A percentile compares a stretch with the other conserved stretches of the same genome.
These are phyloP conservation scores for Hipposideros larvatus DNA, from an alignment of 2,797 vertebrate genomes.

Conservation along the genomic window DNA sequence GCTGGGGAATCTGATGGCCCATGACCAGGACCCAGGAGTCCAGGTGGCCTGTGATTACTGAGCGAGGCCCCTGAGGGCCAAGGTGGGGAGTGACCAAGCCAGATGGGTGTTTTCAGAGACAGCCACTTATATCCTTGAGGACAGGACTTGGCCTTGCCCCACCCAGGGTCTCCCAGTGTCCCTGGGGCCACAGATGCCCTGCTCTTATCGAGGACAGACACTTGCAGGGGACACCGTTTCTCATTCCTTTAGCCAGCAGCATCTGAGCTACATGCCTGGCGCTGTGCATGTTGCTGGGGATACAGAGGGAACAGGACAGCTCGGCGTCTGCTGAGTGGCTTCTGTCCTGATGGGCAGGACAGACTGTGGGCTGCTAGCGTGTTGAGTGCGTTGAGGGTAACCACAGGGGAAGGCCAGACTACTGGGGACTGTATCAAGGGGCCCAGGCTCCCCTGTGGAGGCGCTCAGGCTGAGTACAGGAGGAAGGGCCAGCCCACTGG, in stretches of 20 bases:
- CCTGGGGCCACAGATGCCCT: background rate
- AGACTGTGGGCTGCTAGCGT: accelerated
- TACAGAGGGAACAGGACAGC: background rate
- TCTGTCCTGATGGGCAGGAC: too few species aligned
- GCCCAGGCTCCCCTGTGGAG: background rate
- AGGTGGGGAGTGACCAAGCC: background rate
- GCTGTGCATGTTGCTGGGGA: background rate
- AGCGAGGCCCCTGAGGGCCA: background rate
- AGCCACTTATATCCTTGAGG: background rate
- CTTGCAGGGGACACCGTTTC: background rate
- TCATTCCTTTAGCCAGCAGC: background rate
- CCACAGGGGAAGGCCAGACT: background rate
- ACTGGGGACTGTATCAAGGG: background rate
- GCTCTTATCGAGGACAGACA: background rate
- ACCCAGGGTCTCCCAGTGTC: background rate
- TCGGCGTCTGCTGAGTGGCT: background rate
- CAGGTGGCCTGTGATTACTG: background rate
- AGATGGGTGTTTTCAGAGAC: background rate
- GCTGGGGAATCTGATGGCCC: background rate
- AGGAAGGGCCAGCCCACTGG: background rate
- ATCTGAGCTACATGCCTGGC: background rate
- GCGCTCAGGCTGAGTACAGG: background rate
- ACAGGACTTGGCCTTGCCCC: background rate
- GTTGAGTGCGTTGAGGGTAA: background rate
- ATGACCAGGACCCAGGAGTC: background rate